Evolutionary conservation across 2,797 vertebrate genomes (phyloP).

Genomic region (Paramormyrops hopkinsi): DNA sequence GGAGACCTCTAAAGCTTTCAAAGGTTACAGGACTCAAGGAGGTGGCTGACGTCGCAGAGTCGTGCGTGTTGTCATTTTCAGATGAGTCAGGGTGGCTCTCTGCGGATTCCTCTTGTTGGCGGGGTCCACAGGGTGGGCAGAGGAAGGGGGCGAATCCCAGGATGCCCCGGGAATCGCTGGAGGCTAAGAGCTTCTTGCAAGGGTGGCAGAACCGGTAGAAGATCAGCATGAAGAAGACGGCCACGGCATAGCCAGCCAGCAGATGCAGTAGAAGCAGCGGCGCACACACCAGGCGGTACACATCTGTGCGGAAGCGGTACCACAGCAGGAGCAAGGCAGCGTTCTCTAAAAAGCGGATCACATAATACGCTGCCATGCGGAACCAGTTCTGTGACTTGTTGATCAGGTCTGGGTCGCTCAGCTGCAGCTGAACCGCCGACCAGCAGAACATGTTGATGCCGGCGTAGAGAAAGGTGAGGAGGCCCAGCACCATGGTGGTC

Average conservation of each 20-base stretch:
- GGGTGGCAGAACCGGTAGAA: conserved; percentile 97
- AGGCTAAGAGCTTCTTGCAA: conserved; percentile 85
- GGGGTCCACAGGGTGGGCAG: conserved; percentile 54
- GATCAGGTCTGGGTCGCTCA: conserved; percentile 85
- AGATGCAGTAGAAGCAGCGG: conserved; percentile 81
- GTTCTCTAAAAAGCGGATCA: conserved; percentile 84
- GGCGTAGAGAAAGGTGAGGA: conserved; percentile 89
- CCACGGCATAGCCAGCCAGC: conserved; percentile 73
- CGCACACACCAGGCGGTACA: conserved; percentile 76
- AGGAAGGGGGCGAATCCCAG: conserved; percentile 68
- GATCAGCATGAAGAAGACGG: conserved; percentile 87
- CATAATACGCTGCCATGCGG: conserved; percentile 80
- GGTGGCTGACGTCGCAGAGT: not conserved
- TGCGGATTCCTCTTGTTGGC: conserved; percentile 36
- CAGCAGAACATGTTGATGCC: conserved; percentile 99
- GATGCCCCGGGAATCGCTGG: conserved; percentile 73
- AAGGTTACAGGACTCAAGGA: not conserved
- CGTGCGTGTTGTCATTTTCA: conserved; percentile 36
- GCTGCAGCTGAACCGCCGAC: conserved; percentile 89
- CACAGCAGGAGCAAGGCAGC: conserved; percentile 79
- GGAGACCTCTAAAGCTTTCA: not conserved
- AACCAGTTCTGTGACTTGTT: conserved; percentile 92
- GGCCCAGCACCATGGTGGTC: conserved; percentile 82
- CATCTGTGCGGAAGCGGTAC: conserved; percentile 82
- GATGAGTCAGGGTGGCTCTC: conserved; percentile 41